A percentile compares a stretch with the other conserved stretches of the same genome.
These are phyloP conservation scores for Nezara viridula DNA, from an alignment of 2,888 invertebrate genomes.

Conservation along the genomic window DNA sequence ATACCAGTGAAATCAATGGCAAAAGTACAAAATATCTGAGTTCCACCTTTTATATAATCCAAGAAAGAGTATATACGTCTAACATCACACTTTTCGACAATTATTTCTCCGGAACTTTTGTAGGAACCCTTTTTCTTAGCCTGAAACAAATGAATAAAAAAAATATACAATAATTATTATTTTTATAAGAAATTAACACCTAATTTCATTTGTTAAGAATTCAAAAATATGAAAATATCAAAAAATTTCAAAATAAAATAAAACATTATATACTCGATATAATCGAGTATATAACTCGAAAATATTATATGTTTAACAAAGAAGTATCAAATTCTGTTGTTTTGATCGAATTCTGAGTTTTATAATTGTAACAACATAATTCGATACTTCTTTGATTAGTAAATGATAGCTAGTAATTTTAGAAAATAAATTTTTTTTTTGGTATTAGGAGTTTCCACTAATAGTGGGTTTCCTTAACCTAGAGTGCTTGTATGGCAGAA, in stretches of 20 bases:
- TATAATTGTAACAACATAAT: too few species aligned
- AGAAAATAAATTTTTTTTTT: too few species aligned
- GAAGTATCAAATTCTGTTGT: too few species aligned
- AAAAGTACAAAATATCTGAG: constrained; percentile 70
- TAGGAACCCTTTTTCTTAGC: constrained; percentile 70
- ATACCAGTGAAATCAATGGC: constrained; percentile 71
- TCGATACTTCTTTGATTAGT: not conserved
- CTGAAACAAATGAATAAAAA: constrained; percentile 59
- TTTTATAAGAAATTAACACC: not conserved
- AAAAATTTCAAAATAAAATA: too few species aligned
- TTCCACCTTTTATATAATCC: constrained; percentile 74
- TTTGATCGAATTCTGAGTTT: too few species aligned
- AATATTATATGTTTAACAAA: too few species aligned
- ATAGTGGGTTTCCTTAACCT: too few species aligned
- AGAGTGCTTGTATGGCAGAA: too few species aligned
- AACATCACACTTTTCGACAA: constrained; percentile 65
- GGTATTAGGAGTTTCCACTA: too few species aligned
- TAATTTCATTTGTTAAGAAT: not conserved
- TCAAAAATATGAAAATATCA: too few species aligned
- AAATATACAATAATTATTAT: not conserved
- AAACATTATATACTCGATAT: too few species aligned
- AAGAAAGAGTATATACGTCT: constrained; percentile 71
- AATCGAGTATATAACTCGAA: too few species aligned
- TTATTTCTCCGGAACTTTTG: constrained; percentile 70
- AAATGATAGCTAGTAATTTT: not conserved